Evolutionary conservation across 1,140 invertebrate species (phyloP), one percentile per base, ranked within the genome.

Genomic region (Pteromalus puparum): DNA sequence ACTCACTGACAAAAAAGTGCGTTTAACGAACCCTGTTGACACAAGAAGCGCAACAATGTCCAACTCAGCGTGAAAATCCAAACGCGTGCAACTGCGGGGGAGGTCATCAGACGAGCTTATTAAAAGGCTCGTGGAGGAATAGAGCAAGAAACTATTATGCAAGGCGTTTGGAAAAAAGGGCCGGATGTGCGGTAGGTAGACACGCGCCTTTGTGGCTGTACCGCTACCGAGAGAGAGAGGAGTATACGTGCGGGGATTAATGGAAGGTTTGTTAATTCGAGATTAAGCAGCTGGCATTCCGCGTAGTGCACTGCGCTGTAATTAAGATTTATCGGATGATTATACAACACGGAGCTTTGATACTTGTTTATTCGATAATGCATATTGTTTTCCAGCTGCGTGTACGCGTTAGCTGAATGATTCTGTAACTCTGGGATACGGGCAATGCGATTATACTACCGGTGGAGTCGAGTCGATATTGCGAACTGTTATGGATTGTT

Each of bases 131-230:
- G 15, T 12, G 10, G 13, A 13, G 26, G 24, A 70, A 18, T 30
- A n/a, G 24, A 30, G 67, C 26, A 30, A 10, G 26, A 70, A 6
- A 18, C 7, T 10, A 42, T 42, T 42, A 42, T 42, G 38, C 65
- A 26, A 26, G 67, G 24, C 28, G 67, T 70, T 70, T 26, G 67
- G 28, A 70, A 70, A 70, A 70, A 70, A 70, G 67, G 28, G 67
- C 67, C 67, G 72, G 72, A 74, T 74, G 72, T 74, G 72, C 72
- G 72, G 28, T 74, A 30, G 72, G 72, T 74, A 74, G 72, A 6
- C 72, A 38, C 72, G 67, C 67, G 67, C 67, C 67, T 70, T 30
- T 30, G 26, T 18, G 15, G 28, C 67, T 28, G 26, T 70, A 70
- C 67, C 67, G 26, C 67, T 70, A 70, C 24, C 21, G 67, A 24